Conservation (phyloP, 1,140 invertebrate genomes). For the Eubasilissa regina region DNA sequence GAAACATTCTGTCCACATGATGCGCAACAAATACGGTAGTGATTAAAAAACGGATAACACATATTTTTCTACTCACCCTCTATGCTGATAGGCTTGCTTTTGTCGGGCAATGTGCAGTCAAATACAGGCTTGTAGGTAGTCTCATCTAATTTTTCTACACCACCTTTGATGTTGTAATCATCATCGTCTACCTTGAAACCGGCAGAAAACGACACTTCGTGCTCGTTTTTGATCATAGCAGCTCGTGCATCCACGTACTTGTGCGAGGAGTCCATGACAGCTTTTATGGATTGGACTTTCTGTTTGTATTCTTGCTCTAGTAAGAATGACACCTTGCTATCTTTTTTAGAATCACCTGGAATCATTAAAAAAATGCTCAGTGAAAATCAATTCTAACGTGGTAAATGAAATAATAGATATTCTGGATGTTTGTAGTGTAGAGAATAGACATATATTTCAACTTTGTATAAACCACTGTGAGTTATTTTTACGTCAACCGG, state of each 20-base stretch:
- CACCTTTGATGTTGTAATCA: constrained; percentile 60
- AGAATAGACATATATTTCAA: no score
- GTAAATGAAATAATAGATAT: no score
- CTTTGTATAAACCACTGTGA: no score
- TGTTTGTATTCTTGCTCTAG: constrained; percentile 67
- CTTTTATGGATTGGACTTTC: constrained; percentile 73
- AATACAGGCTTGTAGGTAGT: constrained; percentile 35
- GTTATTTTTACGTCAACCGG: no score
- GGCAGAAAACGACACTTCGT: constrained; percentile 54
- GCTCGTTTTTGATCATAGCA: neutral
- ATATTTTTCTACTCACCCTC: neutral
- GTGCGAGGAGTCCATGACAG: constrained; percentile 74
- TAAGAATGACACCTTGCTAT: constrained; percentile 74
- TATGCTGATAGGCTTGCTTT: neutral
- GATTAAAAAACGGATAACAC: no score
- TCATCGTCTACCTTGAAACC: constrained; percentile 53
- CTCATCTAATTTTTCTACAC: constrained; percentile 58
- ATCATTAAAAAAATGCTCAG: constrained; percentile 45
- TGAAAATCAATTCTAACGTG: no score
- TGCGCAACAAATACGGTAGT: no score
- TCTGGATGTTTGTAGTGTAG: no score
- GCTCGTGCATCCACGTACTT: constrained; percentile 68
- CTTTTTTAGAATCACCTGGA: constrained; percentile 74
- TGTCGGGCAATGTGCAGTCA: neutral
- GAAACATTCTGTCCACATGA: no score